Evolutionary conservation across 2,113 vertebrate species (phyloP), one percentile per base, ranked within the genome.

Genomic region (Leptocoma aspasia): DNA sequence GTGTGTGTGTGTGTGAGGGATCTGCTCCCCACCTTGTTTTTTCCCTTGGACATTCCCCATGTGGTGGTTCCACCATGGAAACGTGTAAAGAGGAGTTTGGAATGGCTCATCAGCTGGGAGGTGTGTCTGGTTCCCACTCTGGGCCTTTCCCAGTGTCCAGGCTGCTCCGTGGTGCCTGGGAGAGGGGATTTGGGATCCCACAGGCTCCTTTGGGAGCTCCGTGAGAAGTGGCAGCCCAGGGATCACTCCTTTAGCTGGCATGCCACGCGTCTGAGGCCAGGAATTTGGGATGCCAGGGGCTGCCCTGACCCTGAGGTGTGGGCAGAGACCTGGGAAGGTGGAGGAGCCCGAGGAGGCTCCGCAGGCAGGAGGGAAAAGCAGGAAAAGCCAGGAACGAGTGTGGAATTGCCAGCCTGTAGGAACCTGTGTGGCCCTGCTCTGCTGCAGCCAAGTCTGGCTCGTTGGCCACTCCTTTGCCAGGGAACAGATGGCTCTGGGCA

Each of bases 31-130:
- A 1, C 26, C 22, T 56, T 23, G 37, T 24, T 52, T 90, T 47
- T 28, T 17, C 9, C 24, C 15, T 56, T 2, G 7, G 27, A 2
- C 0, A 0, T 49, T 50, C 7, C 15, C 21, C 2, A 0, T 0
- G 1, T 22, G 31, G 18, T 59, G 39, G 1, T 50, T 68, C 35
- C 53, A 42, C 19, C 39, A 13, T 30, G 71, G 68, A 23, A 65
- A 11, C 1, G 0, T 0, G 0, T 5, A 2, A 11, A 35, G 60
- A 39, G 27, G 23, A 22, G 10, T 33, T 84, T 61, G 73, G 61
- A 33, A 50, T 65, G 47, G 21, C 27, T 72, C 17, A 7, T 6
- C 31, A 41, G 47, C 56, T 56, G 65, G 42, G 50, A 41, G 15
- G 0, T 3, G 47, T 7, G 12, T 35, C 13, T 6, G 2, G 0